Conservation (phyloP, 2,888 invertebrate genomes). For the Coelopa pilipes region DNA sequence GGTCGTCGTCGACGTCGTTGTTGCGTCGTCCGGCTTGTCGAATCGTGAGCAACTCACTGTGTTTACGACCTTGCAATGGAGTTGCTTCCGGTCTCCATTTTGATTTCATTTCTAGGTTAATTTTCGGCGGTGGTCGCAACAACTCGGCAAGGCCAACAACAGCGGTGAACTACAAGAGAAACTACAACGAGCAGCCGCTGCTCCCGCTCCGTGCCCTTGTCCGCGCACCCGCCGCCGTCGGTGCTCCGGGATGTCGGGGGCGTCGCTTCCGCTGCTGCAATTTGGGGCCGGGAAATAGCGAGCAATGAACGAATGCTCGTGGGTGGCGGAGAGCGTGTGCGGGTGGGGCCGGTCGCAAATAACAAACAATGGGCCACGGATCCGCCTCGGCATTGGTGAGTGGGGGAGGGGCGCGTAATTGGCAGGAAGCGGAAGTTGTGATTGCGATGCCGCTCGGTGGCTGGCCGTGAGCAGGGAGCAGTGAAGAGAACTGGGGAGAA, state of each 20-base stretch:
- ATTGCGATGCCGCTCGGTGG: not conserved
- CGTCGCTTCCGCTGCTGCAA: not conserved
- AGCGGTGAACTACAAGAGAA: not conserved
- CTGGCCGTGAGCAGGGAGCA: too few relatives aligned
- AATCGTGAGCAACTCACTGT: conserved; percentile 6
- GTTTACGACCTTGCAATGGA: conserved; percentile 16
- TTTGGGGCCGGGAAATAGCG: conserved; percentile 18
- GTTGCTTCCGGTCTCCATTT: conserved; percentile 8
- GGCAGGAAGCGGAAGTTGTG: not conserved
- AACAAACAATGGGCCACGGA: not conserved
- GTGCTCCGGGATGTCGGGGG: not conserved
- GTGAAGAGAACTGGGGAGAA: too few relatives aligned
- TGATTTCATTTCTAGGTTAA: conserved; percentile 18
- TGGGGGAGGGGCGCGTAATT: not conserved
- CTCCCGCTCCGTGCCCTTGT: not conserved
- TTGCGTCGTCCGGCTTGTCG: not conserved
- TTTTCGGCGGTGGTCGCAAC: conserved; percentile 3
- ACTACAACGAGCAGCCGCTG: not conserved
- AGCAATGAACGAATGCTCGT: conserved; percentile 3
- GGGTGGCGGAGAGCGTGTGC: not conserved
- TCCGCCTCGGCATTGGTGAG: not conserved
- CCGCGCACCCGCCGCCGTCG: not conserved
- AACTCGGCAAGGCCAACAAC: not conserved
- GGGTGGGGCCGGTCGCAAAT: not conserved
- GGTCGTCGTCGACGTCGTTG: not conserved